Base-by-base conservation (phyloP, 2,113 vertebrate genomes). In the Tiliqua scincoides region DNA sequence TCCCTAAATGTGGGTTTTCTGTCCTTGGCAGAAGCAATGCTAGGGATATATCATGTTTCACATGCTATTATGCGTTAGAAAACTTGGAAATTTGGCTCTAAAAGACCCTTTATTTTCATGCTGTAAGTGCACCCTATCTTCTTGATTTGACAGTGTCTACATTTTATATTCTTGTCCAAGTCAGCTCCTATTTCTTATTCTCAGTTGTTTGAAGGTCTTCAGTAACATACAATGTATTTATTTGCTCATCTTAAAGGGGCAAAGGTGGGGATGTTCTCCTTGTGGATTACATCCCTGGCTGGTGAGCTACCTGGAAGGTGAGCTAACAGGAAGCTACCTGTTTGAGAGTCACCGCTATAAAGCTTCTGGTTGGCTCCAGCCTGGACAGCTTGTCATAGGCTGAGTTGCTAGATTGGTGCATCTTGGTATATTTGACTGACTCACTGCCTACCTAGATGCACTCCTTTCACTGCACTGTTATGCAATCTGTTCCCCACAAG, bases 141-240 rank as follows among this genome's bases (percentile, higher is more conserved):
- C 91, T 91, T 91, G 82, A 89, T 86, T 75, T 78, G 87, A 89
- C 89, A 71, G 40, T 84, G 79, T 84, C 67, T 89, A 68, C 14
- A 68, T 57, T 90, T 91, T 86, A 85, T 87, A 87, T 57, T 59
- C 79, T 59, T 68, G 71, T 82, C 80, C 87, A 3, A 35, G 12
- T 30, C 82, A 86, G 72, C 92, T 84, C 86, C 54, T 86, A 85
- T 80, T 77, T 81, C 88, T 72, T 61, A 23, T 35, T 52, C 59
- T 86, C 76, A 92, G 27, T 54, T 32, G 67, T 32, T 17, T 3
- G 67, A n/a, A 68, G n/a, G n/a, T 32, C 30, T 32, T 68, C 14
- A 32, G 67, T 68, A 68, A 32, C 17, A 54, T 54, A 54, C 12
- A 30, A 68, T n/a, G 17, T 3, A 32, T 17, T 25, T 43, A 43